Conservation (phyloP, 2,113 vertebrate genomes). For the Isurus oxyrinchus region DNA sequence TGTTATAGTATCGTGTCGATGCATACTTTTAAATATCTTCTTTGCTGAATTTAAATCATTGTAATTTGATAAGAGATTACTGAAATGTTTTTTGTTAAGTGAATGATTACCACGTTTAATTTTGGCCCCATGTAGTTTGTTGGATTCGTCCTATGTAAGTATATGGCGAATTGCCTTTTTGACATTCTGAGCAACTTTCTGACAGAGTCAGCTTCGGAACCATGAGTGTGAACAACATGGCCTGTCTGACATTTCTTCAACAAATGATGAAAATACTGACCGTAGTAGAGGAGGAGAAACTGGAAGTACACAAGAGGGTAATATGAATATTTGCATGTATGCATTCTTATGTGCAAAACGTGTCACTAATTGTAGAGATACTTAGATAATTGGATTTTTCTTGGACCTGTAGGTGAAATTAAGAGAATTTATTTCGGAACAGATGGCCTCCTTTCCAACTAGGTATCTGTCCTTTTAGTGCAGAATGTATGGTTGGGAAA, state of each 20-base stretch:
- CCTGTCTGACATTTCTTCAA: conserved; percentile 53
- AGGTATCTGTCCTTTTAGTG: neutral
- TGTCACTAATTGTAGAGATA: neutral
- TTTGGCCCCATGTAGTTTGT: neutral
- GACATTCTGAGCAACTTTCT: conserved; percentile 17
- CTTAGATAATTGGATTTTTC: neutral
- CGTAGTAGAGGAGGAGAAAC: conserved; percentile 51
- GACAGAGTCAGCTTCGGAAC: conserved; percentile 68
- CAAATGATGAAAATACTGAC: conserved; percentile 51
- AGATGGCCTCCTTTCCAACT: neutral
- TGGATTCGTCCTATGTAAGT: neutral
- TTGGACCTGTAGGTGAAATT: neutral
- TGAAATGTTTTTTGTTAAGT: neutral
- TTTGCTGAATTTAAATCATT: neutral
- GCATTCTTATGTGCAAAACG: conserved; percentile 36
- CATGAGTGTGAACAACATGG: conserved; percentile 69
- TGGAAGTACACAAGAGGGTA: conserved; percentile 58
- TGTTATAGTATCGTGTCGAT: neutral
- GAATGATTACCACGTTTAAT: neutral
- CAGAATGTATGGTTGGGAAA: neutral
- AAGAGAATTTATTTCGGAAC: neutral
- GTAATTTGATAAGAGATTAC: neutral
- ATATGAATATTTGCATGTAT: conserved; percentile 42
- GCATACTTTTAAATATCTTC: neutral
- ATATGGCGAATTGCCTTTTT: neutral